Percentiles rank a stretch among this genome's conserved stretches.
Evolutionary conservation across 2,888 invertebrate species (phyloP).

Genomic region (Atethmia centrago): DNA sequence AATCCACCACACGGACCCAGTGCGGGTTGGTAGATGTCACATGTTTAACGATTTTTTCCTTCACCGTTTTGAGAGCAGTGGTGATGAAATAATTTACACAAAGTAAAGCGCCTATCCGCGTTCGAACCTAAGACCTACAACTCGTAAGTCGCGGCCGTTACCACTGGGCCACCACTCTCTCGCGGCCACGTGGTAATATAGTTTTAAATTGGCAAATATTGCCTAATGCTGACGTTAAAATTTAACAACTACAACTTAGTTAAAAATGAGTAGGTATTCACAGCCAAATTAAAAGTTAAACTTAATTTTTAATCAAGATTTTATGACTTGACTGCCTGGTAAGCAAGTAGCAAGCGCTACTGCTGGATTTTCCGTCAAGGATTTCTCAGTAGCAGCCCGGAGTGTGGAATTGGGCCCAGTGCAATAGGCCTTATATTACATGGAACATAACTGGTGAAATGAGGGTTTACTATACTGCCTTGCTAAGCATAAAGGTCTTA

Average conservation of each 20-base stretch:
- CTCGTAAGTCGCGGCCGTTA: too few species aligned
- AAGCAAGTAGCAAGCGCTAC: background rate
- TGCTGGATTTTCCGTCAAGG: background rate
- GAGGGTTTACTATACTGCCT: background rate
- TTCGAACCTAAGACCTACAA: too few species aligned
- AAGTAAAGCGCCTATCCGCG: too few species aligned
- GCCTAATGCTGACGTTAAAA: fast-evolving
- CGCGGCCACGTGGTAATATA: background rate
- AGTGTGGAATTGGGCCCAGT: background rate
- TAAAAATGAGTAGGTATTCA: background rate
- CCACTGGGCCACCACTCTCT: too few species aligned
- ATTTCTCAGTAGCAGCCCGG: background rate
- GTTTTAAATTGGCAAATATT: background rate
- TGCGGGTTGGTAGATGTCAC: too few species aligned
- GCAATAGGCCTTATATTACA: background rate
- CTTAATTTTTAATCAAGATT: background rate
- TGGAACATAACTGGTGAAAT: background rate
- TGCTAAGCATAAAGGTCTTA: too few species aligned
- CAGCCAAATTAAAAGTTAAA: background rate
- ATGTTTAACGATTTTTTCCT: too few species aligned
- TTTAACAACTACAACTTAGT: background rate
- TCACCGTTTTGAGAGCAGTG: too few species aligned
- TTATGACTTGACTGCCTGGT: background rate
- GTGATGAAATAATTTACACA: too few species aligned
- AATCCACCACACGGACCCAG: too few species aligned